Percentiles rank a stretch among this genome's conserved stretches.
Evolutionary conservation across 2,888 invertebrate species (phyloP).

Genomic region (Lampropteryx suffumata): DNA sequence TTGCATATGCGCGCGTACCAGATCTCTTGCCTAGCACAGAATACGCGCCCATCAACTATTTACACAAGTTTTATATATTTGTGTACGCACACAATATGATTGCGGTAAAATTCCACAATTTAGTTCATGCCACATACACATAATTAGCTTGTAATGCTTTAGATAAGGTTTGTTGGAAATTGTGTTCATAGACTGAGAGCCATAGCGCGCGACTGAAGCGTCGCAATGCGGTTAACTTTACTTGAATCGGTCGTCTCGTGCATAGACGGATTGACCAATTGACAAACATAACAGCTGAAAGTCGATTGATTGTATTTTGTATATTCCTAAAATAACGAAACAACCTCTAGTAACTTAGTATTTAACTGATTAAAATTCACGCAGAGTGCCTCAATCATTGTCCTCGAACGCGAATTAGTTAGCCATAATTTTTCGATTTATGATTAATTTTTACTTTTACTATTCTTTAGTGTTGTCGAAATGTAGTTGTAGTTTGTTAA

Average conservation of each 20-base stretch:
- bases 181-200: constrained; percentile 80
- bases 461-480: constrained; percentile 67
- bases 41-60: background rate
- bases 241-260: constrained; percentile 38
- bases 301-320: constrained; percentile 59
- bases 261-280: constrained; percentile 20
- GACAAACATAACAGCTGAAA: constrained; percentile 25
- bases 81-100: constrained; percentile 48
- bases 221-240: constrained; percentile 34
- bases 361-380: constrained; percentile 72
- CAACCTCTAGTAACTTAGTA: constrained; percentile 60
- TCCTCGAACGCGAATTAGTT: constrained; percentile 71
- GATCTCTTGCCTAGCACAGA: too few species aligned
- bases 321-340: constrained; percentile 62
- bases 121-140: constrained; percentile 79
- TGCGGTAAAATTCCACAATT: constrained; percentile 65
- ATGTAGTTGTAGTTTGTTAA: constrained; percentile 71
- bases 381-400: constrained; percentile 80
- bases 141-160: constrained; percentile 81
- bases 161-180: constrained; percentile 80
- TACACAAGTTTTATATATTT: constrained; percentile 9
- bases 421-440: constrained; percentile 74
- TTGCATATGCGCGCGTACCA: background rate
- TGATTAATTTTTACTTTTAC: constrained; percentile 65
- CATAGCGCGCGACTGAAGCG: constrained; percentile 29